Conservation (phyloP, 2,113 vertebrate species). For the Mobula hypostoma region DNA sequence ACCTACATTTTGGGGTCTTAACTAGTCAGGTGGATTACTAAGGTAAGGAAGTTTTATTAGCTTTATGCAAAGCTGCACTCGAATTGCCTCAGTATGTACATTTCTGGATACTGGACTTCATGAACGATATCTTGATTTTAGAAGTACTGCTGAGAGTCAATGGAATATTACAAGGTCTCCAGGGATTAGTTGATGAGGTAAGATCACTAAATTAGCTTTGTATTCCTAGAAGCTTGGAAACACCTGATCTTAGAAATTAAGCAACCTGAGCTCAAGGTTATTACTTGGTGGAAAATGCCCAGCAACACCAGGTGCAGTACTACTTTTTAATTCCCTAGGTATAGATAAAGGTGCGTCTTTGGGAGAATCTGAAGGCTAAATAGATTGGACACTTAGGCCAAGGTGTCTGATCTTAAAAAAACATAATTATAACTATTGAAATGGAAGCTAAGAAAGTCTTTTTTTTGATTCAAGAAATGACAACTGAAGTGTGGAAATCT, state of each 20-base stretch:
- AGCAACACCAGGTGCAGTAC: too few relatives aligned
- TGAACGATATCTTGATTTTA: neutral
- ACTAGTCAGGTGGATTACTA: neutral
- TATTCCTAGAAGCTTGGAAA: too few relatives aligned
- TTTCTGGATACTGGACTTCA: neutral
- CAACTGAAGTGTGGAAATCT: neutral
- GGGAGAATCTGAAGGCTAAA: neutral
- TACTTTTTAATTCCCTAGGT: neutral
- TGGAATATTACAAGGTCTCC: too few relatives aligned
- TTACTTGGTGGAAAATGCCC: too few relatives aligned
- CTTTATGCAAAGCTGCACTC: too few relatives aligned
- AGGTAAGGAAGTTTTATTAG: neutral
- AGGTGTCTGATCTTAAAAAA: neutral
- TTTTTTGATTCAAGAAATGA: too few relatives aligned
- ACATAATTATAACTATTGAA: neutral
- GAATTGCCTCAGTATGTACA: neutral
- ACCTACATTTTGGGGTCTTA: neutral
- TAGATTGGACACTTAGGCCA: neutral
- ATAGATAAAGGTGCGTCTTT: neutral
- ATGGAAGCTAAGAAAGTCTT: neutral
- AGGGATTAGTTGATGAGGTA: too few relatives aligned
- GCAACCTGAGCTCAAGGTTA: too few relatives aligned
- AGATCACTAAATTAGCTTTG: too few relatives aligned
- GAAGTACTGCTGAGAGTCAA: neutral
- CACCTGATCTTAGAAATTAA: too few relatives aligned